Conservation (phyloP, 30 jellyfish, hydroid and myxozoan genomes). For the Cassiopea andromeda region DNA sequence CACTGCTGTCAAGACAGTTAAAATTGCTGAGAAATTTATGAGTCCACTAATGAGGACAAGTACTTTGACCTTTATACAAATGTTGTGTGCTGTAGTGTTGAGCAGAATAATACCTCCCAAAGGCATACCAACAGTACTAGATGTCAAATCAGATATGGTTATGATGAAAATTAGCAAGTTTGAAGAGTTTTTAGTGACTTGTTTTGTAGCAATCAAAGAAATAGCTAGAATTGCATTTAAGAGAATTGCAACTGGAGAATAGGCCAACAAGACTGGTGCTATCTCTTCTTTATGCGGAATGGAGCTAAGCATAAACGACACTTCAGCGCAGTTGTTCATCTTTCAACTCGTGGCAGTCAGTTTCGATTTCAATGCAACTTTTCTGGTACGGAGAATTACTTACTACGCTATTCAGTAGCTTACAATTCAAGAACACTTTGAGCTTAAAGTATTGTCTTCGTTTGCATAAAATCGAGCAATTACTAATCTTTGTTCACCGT, state of each 20-base stretch:
- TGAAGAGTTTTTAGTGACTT: slow-evolving; percentile 15
- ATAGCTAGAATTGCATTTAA: neutral
- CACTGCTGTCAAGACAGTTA: slow-evolving; percentile 1
- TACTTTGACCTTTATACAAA: neutral
- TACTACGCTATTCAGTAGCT: too few species aligned
- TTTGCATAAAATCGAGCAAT: too few species aligned
- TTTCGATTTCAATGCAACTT: too few species aligned
- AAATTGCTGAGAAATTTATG: neutral
- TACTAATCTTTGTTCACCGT: too few species aligned
- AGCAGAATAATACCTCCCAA: neutral
- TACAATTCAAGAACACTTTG: too few species aligned
- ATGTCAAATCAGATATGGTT: neutral
- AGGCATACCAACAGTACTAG: slow-evolving; percentile 4
- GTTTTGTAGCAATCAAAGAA: slow-evolving; percentile 2
- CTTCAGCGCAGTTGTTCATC: neutral
- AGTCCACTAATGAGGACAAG: neutral
- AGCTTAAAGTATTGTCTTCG: too few species aligned
- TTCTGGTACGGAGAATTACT: too few species aligned
- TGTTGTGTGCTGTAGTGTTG: neutral
- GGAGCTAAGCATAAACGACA: neutral
- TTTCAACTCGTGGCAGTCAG: too few species aligned
- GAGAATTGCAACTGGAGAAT: neutral
- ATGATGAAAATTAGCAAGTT: slow-evolving; percentile 4
- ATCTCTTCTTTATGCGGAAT: neutral
- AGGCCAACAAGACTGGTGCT: neutral